Base-by-base conservation (phyloP, 2,797 vertebrate genomes). In the Muscicapa striata region DNA sequence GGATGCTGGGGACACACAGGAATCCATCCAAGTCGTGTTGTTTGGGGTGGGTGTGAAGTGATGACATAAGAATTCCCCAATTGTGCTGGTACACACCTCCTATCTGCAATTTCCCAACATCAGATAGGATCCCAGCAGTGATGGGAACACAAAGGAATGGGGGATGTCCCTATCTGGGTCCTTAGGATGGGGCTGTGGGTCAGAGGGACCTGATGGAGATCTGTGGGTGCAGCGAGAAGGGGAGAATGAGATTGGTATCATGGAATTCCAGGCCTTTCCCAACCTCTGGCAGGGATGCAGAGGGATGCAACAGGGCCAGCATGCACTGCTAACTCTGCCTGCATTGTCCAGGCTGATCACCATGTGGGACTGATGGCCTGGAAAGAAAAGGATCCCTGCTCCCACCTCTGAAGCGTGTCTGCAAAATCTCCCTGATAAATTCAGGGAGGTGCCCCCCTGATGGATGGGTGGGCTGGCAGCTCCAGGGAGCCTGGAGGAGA, bases 191-290 rank as follows among this genome's bases (percentile, higher is more conserved):
- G 40, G 54, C 34, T 26, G 32, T 27, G 70, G 95, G 81, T 90
- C 95, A 94, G 38, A 73, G 46, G 86, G 77, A 96, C 94, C 95
- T 15, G 80, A 82, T 84, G 84, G 62, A 34, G 80, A 96, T 86
- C 76, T 90, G 61, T 0, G 1, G 34, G 51, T 46, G 5, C 34
- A 61, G 66, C 20, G 3, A 22, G 54, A 67, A 89, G 38, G 10
- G 70, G 36, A 91, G 52, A 77, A 38, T 19, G 3, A 93, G 93
- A 94, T 96, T 9, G 0, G 6, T 93, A 96, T 96, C 92, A 23
- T 15, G 2, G 34, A 17, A 23, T 30, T 64, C 51, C 63, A 13
- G 72, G 34, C 46, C 51, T 84, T 92, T 73, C 77, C 72, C 82
- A 69, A 0, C 10, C 24, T 18, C 90, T 95, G 92, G 84, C 95